Evolutionary conservation across 2,113 vertebrate genomes (phyloP).

Genomic region (Trinectes maculatus): DNA sequence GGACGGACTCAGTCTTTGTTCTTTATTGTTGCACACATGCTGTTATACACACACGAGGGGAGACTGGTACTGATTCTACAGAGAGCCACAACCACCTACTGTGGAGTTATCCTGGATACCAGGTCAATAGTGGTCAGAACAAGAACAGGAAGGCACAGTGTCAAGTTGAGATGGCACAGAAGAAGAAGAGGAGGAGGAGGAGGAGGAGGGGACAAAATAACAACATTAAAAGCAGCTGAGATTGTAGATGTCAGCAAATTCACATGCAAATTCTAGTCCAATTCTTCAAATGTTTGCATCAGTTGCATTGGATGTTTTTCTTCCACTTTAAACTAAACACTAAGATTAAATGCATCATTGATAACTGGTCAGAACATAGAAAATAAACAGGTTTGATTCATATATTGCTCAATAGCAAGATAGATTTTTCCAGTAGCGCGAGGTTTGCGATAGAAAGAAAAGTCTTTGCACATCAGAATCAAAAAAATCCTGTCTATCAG

Average conservation of each 20-base stretch:
- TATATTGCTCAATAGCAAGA: constrained; percentile 48
- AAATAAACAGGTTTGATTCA: constrained; percentile 43
- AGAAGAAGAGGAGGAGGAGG: not conserved
- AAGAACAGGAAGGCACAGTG: constrained; percentile 78
- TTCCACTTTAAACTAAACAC: constrained; percentile 45
- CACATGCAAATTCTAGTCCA: constrained; percentile 69
- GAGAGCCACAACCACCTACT: constrained; percentile 68
- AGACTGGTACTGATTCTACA: constrained; percentile 61
- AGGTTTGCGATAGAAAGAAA: constrained; percentile 46
- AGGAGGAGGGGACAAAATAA: constrained; percentile 44
- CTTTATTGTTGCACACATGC: constrained; percentile 81
- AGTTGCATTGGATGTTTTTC: constrained; percentile 45
- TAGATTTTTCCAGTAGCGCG: constrained; percentile 39
- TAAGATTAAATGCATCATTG: constrained; percentile 60
- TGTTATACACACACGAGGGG: constrained; percentile 70
- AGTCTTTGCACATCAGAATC: constrained; percentile 56
- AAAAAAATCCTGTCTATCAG: constrained; percentile 43
- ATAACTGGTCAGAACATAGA: constrained; percentile 49
- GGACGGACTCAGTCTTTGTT: constrained; percentile 50
- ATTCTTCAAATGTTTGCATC: constrained; percentile 46
- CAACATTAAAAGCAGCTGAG: constrained; percentile 38
- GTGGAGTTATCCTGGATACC: constrained; percentile 80
- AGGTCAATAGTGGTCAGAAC: constrained; percentile 76
- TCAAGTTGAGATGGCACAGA: constrained; percentile 77
- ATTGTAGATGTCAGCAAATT: constrained; percentile 37